phyloP scores from a whole-genome alignment of 2,888 invertebrate species.

The Drosophila colorata region DNA sequence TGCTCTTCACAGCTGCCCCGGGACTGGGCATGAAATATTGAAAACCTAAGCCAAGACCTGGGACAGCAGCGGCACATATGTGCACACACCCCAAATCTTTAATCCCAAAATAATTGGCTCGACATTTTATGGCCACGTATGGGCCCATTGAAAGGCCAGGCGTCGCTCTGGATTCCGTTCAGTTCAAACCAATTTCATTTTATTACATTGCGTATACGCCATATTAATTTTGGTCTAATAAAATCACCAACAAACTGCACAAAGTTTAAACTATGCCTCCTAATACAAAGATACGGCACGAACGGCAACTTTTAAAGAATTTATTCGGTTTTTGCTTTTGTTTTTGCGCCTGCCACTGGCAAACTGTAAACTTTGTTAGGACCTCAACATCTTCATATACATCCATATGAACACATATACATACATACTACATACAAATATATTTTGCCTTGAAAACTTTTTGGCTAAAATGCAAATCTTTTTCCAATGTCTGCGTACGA shows the following conservation, averaged over 20 bases:
- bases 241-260: conserved; percentile 54
- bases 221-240: conserved; percentile 69
- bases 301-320: conserved; percentile 29
- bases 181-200: conserved; percentile 59
- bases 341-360: conserved; percentile 18
- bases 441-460: conserved; percentile 25
- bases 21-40: conserved; percentile 48
- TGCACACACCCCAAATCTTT: conserved; percentile 46
- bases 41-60: conserved; percentile 25
- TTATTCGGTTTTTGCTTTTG: conserved; percentile 37
- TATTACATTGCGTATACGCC: conserved; percentile 63
- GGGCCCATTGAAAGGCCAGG: conserved; percentile 7
- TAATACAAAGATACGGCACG: conserved; percentile 24
- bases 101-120: conserved; percentile 68
- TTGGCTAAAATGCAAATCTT: conserved; percentile 53
- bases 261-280: conserved; percentile 42
- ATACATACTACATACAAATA: background rate
- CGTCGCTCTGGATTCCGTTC: conserved; percentile 2
- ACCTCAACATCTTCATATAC: conserved; percentile 10
- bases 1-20: conserved; percentile 31
- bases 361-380: conserved; percentile 39
- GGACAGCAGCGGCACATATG: background rate
- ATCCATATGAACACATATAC: background rate
- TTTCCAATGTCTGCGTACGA: conserved; percentile 42
- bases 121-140: conserved; percentile 55